These are phyloP conservation scores for Vimba vimba DNA, from an alignment of 2,113 vertebrate species.

Conservation along the genomic window DNA sequence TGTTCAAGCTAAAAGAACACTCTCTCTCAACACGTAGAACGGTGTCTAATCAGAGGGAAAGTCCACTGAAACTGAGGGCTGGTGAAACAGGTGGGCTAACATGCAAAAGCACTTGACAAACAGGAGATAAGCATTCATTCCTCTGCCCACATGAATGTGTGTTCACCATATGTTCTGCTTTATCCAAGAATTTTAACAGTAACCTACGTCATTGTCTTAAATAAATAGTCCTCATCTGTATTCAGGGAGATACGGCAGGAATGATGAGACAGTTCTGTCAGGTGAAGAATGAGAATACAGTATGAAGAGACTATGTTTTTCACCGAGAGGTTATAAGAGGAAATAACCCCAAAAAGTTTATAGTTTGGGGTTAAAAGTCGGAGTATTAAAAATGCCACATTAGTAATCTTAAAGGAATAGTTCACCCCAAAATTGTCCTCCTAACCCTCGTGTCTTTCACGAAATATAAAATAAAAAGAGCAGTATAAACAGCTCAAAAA, in stretches of 20 bases:
- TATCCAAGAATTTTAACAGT: conserved; percentile 30
- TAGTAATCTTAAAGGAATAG: neutral
- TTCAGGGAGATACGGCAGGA: neutral
- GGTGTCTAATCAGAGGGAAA: neutral
- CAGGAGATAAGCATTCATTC: conserved; percentile 30
- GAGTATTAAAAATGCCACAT: neutral
- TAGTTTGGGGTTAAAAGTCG: neutral
- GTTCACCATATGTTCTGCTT: conserved; percentile 12
- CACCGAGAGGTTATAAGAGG: too few relatives aligned
- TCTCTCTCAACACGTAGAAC: neutral
- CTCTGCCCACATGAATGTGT: conserved; percentile 12
- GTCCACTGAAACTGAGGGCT: neutral
- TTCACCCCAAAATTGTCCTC: too few relatives aligned
- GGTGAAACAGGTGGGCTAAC: neutral
- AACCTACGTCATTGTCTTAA: conserved; percentile 38
- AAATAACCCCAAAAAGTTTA: neutral
- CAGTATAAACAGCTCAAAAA: neutral
- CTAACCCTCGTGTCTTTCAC: too few relatives aligned
- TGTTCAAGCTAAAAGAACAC: neutral
- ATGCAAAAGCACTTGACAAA: neutral
- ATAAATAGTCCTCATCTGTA: conserved; percentile 16
- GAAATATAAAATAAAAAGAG: too few relatives aligned
- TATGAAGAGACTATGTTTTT: neutral
- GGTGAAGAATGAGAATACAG: neutral
- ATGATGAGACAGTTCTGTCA: conserved; percentile 9